Evolutionary conservation across 2,888 invertebrate genomes (phyloP).

Genomic region (Lutraria lutraria): DNA sequence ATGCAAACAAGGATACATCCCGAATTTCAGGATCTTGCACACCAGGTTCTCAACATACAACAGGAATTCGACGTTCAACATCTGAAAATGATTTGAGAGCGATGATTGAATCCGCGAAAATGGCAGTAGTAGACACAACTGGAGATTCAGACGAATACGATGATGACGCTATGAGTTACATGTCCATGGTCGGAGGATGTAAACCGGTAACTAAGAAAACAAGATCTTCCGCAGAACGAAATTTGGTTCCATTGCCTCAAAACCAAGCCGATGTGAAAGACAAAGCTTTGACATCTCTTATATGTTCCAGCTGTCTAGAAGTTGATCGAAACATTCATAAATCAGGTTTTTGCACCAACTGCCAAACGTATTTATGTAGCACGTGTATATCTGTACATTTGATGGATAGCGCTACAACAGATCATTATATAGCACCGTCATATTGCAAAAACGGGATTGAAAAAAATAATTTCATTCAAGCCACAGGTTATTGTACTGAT

Average conservation of each 20-base stretch:
- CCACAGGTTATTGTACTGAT: conserved; percentile 57
- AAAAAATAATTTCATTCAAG: conserved; percentile 47
- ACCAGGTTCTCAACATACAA: background rate
- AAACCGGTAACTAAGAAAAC: background rate
- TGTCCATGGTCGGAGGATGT: background rate
- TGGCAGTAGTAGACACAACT: conserved; percentile 24
- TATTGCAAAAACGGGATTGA: conserved; percentile 58
- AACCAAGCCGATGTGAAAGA: background rate
- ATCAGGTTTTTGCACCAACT: conserved; percentile 54
- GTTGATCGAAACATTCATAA: conserved; percentile 48
- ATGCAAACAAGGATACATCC: background rate
- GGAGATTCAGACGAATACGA: background rate
- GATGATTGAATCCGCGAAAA: conserved; percentile 58
- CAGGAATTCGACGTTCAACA: conserved; percentile 23
- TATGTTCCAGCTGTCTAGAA: conserved; percentile 55
- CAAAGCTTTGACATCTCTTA: conserved; percentile 31
- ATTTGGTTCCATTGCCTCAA: background rate
- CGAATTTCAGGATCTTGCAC: background rate
- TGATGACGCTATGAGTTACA: background rate
- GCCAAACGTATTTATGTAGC: conserved; percentile 57
- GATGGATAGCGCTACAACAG: conserved; percentile 21
- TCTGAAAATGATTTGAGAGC: conserved; percentile 55
- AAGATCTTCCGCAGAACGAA: background rate
- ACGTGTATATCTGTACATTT: conserved; percentile 49
- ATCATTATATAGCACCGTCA: conserved; percentile 50